Evolutionary conservation across 2,888 invertebrate species (phyloP), one percentile per base, ranked within the genome.

Genomic region (Peribatodes rhomboidaria): DNA sequence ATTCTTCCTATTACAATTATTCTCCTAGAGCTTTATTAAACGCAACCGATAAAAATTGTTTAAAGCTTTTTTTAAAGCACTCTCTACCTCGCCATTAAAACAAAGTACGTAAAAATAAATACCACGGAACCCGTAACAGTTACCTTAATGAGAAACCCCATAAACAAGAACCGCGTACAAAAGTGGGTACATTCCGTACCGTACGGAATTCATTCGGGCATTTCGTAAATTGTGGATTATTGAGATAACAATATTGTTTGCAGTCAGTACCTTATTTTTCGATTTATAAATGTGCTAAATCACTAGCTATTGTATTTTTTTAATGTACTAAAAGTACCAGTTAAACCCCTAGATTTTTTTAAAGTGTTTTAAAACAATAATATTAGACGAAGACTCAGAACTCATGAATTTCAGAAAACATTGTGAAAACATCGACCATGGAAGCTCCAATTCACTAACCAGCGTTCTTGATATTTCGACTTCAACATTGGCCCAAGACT

Each of bases 111-210:
- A 77, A 79, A 80, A 80, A 80, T 80, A 81, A 82, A 80, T 76
- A 78, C 74, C 67, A 61, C 65, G 63, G 72, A 78, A 82, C 79
- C 78, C 81, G 78, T 82, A 84, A 83, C 86, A 81, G 85, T 89
- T 86, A 87, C 81, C 82, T 80, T 87, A 90, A 90, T 87, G 86
- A 85, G 87, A 84, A 89, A 86, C 84, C 86, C 84, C 84, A 81
- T 91, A 89, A 90, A 90, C 81, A 82, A 74, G 79, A 78, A 79
- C 80, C 76, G 47, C 74, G 75, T 74, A 76, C 78, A 68, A 69
- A 73, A 74, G 71, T 70, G 74, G 70, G 71, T 64, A 70, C 65
- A 68, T 77, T 67, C 73, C 73, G 71, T 77, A 73, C 66, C 67
- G 69, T 72, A 71, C 74, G 82, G 83, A 79, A 83, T 84, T 77